phyloP scores from a whole-genome alignment of 2,113 vertebrate species.

The Malaclemys terrapin region DNA sequence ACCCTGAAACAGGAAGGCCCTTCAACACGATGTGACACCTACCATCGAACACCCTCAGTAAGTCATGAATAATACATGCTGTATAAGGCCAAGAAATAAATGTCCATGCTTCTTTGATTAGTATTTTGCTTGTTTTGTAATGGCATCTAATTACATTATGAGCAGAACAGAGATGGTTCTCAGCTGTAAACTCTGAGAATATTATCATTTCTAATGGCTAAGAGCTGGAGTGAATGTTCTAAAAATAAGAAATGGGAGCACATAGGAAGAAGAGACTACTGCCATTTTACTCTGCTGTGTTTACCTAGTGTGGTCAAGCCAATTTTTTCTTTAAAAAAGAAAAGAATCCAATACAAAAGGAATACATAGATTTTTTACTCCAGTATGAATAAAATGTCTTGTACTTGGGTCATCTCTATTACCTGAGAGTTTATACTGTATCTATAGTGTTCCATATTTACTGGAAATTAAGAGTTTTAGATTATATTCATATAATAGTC shows the following conservation, averaged over 20 bases:
- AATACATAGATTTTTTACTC: not conserved
- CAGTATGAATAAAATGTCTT: not conserved
- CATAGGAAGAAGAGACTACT: not conserved
- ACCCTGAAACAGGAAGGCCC: slow-evolving; percentile 92
- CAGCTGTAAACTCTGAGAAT: not conserved
- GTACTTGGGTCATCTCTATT: not conserved
- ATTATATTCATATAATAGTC: not conserved
- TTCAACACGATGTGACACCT: slow-evolving; percentile 84
- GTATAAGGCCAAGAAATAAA: not conserved
- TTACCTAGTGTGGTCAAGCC: not conserved
- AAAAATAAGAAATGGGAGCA: not conserved
- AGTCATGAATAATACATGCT: slow-evolving; percentile 59
- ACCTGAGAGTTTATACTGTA: not conserved
- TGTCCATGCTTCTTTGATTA: rapidly evolving
- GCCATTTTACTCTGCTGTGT: not conserved
- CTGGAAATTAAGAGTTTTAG: not conserved
- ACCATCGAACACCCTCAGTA: slow-evolving; percentile 90
- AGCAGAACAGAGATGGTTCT: not conserved
- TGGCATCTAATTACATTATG: not conserved
- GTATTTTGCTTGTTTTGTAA: not conserved
- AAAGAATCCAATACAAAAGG: not conserved
- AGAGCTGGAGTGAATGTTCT: not conserved
- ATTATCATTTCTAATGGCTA: not conserved
- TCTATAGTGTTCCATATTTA: not conserved
- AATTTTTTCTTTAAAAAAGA: not conserved